Evolutionary conservation across 2,113 vertebrate species (phyloP), one percentile per base, ranked within the genome.

Genomic region (Callipepla californica): DNA sequence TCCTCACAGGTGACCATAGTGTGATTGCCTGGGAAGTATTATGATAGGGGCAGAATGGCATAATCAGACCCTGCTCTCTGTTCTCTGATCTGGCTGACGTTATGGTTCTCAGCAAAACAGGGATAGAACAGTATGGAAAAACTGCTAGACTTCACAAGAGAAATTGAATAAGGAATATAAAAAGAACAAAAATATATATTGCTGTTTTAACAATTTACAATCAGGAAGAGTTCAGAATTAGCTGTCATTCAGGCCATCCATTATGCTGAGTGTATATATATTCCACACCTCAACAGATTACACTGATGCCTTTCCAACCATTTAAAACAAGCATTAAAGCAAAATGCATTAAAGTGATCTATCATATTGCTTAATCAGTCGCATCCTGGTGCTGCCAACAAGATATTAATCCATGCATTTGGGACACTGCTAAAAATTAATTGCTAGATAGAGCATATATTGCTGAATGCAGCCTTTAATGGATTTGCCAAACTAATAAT

Each of bases 401-500:
- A 67, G 38, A 63, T 45, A 72, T 17, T 13, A 91, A 69, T 79
- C 87, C 9, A 47, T 73, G 48, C 61, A 59, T 83, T 87, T 93
- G 22, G 22, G 32, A 5, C 32, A 50, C 38, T 44, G 30, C 59
- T 58, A 6, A 89, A 94, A 79, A 93, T 91, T 73, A 94, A 66
- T 93, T 68, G 72, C 16, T 47, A 62, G 34, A 55, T 9, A 67
- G 36, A 93, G 44, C 20, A 62, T 26, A 5, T 18, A 8, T 40
- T 32, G 62, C 85, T 9, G 7, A 88, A 80, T 4, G 6, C 45
- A 88, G 45, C 30, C 32, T 91, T 88, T 59, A 89, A 65, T 32
- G 22, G 45, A 30, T 74, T 88, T 96, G 80, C 87, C 85, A 96
- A 94, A 89, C 59, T 74, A 94, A 94, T 96, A 90, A 90, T 21